Percentiles rank a stretch among this genome's conserved stretches.
These are phyloP conservation scores for Ctenicera cuprea DNA, from an alignment of 2,888 invertebrate genomes.

Conservation along the genomic window DNA sequence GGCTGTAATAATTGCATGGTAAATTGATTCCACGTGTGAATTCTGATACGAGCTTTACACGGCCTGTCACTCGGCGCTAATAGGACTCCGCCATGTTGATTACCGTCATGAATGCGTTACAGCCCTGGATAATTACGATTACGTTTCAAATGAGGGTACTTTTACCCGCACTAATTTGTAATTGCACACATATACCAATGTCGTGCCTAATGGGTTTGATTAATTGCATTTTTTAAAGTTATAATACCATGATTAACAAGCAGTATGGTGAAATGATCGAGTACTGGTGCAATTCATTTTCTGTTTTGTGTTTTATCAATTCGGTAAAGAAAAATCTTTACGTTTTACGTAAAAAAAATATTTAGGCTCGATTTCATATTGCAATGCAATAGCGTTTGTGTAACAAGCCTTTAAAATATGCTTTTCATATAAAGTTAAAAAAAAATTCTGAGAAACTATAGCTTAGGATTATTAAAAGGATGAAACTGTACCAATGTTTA, in stretches of 20 bases:
- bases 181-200: constrained; percentile 16
- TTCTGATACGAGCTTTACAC: constrained; percentile 56
- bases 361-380: no score
- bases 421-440: no score
- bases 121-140: constrained; percentile 54
- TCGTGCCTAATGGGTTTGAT: constrained; percentile 15
- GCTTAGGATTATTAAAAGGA: no score
- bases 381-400: no score
- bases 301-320: no score
- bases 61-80: constrained; percentile 52
- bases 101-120: constrained; percentile 57
- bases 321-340: no score
- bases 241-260: background rate
- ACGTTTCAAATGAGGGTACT: constrained; percentile 50
- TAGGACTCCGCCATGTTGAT: constrained; percentile 55
- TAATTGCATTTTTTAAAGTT: constrained; percentile 17
- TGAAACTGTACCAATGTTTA: no score
- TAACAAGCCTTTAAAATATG: no score
- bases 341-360: no score
- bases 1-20: constrained; percentile 55
- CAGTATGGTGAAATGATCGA: no score
- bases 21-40: constrained; percentile 60
- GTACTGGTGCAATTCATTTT: no score
- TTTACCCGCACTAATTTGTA: constrained; percentile 31
- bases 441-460: no score